Evolutionary conservation across 2,113 vertebrate species (phyloP).

Genomic region (human): DNA sequence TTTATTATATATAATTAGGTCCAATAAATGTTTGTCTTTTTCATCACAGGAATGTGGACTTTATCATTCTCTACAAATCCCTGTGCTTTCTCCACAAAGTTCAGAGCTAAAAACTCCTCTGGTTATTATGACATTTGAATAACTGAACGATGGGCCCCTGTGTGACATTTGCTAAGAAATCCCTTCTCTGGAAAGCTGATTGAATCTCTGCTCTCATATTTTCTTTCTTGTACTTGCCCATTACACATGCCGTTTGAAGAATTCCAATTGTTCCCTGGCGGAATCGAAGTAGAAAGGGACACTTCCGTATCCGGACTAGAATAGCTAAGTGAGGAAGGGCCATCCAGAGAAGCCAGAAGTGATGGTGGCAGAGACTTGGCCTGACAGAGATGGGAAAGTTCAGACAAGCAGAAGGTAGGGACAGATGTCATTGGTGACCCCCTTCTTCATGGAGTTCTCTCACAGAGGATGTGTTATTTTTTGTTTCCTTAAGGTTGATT

Average conservation of each 20-base stretch:
- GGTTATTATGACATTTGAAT: not conserved
- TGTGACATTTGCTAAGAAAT: constrained; percentile 1
- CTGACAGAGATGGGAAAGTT: not conserved
- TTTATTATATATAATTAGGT: not conserved
- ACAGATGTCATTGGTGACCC: not conserved
- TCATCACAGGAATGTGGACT: not conserved
- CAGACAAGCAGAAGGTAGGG: not conserved
- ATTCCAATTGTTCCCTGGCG: constrained; percentile 38
- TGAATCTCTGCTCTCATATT: constrained; percentile 17
- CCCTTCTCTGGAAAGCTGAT: not conserved
- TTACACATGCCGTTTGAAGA: constrained; percentile 56
- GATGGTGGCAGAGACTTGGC: not conserved
- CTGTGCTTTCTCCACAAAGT: constrained; percentile 27
- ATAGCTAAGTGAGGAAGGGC: not conserved
- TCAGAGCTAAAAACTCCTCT: not conserved
- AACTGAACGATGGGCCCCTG: not conserved
- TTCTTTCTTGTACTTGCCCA: not conserved
- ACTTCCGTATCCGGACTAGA: not conserved
- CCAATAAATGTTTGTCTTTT: not conserved
- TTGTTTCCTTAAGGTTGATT: not conserved
- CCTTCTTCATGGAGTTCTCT: not conserved
- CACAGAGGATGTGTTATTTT: not conserved
- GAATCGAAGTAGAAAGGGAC: not conserved
- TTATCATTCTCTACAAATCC: not conserved
- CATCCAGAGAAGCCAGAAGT: not conserved